Conservation (phyloP, 1,140 invertebrate genomes). For the Drosophila equinoxialis region DNA sequence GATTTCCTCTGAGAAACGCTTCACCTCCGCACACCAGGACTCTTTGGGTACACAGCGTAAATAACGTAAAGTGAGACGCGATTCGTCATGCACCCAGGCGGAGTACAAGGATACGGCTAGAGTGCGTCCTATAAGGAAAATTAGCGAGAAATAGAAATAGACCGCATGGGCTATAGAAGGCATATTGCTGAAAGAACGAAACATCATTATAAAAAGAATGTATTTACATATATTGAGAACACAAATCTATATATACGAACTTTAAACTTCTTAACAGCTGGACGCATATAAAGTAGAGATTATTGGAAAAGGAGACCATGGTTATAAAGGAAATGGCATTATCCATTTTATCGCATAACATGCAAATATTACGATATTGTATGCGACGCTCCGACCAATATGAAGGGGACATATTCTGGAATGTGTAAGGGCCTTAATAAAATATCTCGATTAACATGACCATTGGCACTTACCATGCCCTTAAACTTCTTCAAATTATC, state of each 20-base stretch:
- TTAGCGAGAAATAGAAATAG: conserved; percentile 87
- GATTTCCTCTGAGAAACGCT: conserved; percentile 86
- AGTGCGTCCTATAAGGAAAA: conserved; percentile 86
- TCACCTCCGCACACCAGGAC: conserved; percentile 85
- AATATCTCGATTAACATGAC: not conserved
- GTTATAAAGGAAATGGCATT: conserved; percentile 78
- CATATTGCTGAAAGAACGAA: conserved; percentile 63
- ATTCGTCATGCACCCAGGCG: conserved; percentile 86
- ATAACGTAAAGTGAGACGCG: conserved; percentile 84
- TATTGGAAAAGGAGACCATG: conserved; percentile 81
- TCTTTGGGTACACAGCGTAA: conserved; percentile 85
- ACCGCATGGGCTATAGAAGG: conserved; percentile 75
- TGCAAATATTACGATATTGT: conserved; percentile 77
- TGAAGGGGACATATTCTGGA: conserved; percentile 62
- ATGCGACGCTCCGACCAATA: conserved; percentile 75
- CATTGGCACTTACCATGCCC: conserved; percentile 59
- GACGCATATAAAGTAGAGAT: conserved; percentile 81
- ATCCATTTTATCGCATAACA: conserved; percentile 71
- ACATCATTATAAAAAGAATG: too few relatives aligned
- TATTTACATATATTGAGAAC: not conserved
- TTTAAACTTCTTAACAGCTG: conserved; percentile 74
- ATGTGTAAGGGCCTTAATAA: not conserved
- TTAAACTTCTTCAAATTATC: conserved; percentile 74
- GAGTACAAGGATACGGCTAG: conserved; percentile 86
- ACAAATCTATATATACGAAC: conserved; percentile 40